A percentile compares a stretch with the other conserved stretches of the same genome.
These are phyloP conservation scores for Erebia ligea DNA, from an alignment of 2,888 invertebrate species.

Conservation along the genomic window DNA sequence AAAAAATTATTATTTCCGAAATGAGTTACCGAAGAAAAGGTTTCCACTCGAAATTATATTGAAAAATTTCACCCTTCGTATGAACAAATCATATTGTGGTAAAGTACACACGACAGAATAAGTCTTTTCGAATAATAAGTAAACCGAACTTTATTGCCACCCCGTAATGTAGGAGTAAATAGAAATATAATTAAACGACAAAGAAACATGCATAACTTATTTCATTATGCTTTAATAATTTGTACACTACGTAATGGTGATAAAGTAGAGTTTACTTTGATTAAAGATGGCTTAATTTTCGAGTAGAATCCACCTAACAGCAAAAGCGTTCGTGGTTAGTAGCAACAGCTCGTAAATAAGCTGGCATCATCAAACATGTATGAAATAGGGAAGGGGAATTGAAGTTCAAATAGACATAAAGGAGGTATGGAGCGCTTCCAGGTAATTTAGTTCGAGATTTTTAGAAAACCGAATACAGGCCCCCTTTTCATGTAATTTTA, in stretches of 20 bases:
- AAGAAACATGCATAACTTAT: too few species aligned
- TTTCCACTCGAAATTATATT: constrained; percentile 22
- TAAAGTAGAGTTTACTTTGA: background rate
- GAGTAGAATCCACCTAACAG: constrained; percentile 22
- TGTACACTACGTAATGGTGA: too few species aligned
- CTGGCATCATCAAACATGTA: constrained; percentile 13
- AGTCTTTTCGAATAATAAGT: too few species aligned
- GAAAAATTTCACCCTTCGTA: too few species aligned
- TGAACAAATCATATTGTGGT: background rate
- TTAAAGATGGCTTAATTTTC: constrained; percentile 1
- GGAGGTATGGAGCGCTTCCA: background rate
- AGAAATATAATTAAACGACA: too few species aligned
- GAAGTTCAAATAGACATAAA: background rate
- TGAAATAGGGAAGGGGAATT: background rate
- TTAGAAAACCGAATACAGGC: too few species aligned
- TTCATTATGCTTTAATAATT: too few species aligned
- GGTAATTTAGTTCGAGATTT: background rate
- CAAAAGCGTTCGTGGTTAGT: constrained; percentile 37
- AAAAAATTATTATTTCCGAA: background rate
- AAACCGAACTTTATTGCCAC: too few species aligned
- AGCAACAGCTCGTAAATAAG: constrained; percentile 27
- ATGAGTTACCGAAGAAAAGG: constrained; percentile 15
- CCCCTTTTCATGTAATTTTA: too few species aligned
- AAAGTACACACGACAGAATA: too few species aligned
- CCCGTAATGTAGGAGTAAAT: too few species aligned